phyloP scores from a whole-genome alignment of 2,797 vertebrate genomes.

The Leuciscus waleckii region DNA sequence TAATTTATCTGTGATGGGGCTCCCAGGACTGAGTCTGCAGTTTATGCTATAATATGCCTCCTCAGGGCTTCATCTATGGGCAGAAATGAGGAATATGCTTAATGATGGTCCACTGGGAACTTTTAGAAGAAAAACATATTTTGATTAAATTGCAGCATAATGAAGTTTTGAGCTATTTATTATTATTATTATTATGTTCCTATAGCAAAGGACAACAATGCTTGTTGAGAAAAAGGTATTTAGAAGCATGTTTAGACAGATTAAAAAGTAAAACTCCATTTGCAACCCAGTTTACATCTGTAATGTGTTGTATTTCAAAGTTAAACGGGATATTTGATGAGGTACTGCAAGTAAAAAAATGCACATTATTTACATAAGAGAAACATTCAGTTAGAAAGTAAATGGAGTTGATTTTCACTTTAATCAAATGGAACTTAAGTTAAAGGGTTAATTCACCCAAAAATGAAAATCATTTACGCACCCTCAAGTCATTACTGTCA shows the following conservation, averaged over 20 bases:
- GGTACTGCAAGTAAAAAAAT: neutral
- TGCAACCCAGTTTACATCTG: neutral
- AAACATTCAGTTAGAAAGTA: neutral
- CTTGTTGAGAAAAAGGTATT: neutral
- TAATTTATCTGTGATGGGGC: conserved; percentile 73
- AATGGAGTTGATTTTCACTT: neutral
- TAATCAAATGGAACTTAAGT: neutral
- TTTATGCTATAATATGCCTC: conserved; percentile 52
- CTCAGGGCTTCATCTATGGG: conserved; percentile 69
- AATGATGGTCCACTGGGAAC: conserved; percentile 64
- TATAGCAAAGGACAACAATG: neutral
- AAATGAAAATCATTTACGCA: neutral
- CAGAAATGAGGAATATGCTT: conserved; percentile 67
- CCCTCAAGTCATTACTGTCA: neutral
- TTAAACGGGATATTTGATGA: neutral
- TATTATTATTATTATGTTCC: neutral
- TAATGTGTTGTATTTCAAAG: neutral
- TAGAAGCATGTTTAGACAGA: neutral
- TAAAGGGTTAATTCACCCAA: neutral
- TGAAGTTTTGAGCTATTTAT: neutral
- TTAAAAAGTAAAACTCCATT: neutral
- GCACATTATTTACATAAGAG: neutral
- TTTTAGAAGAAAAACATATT: conserved; percentile 47
- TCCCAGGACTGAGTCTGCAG: conserved; percentile 66
- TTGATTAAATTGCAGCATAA: conserved; percentile 13